phyloP scores from a whole-genome alignment of 1,140 invertebrate species.

The Phenacoccus solenopsis region DNA sequence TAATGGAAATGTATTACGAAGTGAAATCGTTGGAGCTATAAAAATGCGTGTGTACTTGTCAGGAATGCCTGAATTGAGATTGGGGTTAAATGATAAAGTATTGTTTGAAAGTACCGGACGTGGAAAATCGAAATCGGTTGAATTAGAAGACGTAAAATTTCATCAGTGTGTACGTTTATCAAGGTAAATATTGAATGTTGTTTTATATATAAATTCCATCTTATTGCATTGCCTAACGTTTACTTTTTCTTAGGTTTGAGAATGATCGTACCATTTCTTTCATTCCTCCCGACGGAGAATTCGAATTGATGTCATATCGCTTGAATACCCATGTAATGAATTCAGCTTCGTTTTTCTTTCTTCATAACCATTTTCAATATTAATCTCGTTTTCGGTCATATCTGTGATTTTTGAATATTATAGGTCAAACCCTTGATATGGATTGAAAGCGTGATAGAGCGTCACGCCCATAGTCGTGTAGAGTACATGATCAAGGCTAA shows the following conservation, averaged over 20 bases:
- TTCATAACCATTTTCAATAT: neutral
- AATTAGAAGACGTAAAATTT: slow-evolving; percentile 98
- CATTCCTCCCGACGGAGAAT: slow-evolving; percentile 98
- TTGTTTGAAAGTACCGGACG: slow-evolving; percentile 95
- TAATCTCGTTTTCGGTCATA: neutral
- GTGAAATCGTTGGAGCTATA: slow-evolving; percentile 97
- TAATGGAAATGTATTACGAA: slow-evolving; percentile 93
- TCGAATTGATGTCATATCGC: slow-evolving; percentile 99
- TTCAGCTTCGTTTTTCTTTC: neutral
- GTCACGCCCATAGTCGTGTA: slow-evolving; percentile 94
- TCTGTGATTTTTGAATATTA: slow-evolving; percentile 17
- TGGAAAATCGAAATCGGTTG: slow-evolving; percentile 97
- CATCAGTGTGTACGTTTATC: slow-evolving; percentile 98
- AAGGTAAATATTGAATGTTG: slow-evolving; percentile 31
- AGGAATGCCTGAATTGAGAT: slow-evolving; percentile 98
- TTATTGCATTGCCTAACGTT: neutral
- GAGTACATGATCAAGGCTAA: slow-evolving; percentile 99
- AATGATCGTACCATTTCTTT: slow-evolving; percentile 98
- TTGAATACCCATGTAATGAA: slow-evolving; percentile 22
- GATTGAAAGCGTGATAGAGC: slow-evolving; percentile 98
- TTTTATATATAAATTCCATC: neutral
- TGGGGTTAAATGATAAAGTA: slow-evolving; percentile 98
- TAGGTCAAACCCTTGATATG: slow-evolving; percentile 94
- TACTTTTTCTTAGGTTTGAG: slow-evolving; percentile 58
- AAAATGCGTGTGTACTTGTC: slow-evolving; percentile 98